A percentile compares a stretch with the other conserved stretches of the same genome.
phyloP scores from a whole-genome alignment of 2,888 invertebrate species.

The Oasisia sp. region DNA sequence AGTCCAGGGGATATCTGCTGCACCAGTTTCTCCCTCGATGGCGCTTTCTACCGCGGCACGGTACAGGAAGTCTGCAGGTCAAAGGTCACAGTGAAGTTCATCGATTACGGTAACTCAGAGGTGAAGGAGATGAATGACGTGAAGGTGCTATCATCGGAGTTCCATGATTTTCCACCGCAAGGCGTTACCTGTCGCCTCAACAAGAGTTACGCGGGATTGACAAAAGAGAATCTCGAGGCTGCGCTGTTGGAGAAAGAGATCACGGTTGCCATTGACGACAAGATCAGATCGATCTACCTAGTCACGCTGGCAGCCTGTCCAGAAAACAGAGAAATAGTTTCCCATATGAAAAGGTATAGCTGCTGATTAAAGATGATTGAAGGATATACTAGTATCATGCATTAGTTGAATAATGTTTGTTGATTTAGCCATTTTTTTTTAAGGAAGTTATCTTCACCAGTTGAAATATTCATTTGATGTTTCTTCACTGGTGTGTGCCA shows the following conservation, averaged over 20 bases:
- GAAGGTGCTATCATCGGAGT: conserved; percentile 43
- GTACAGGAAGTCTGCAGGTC: conserved; percentile 21
- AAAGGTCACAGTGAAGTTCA: conserved; percentile 42
- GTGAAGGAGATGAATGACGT: conserved; percentile 39
- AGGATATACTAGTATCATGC: too few species aligned
- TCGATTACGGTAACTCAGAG: conserved; percentile 58
- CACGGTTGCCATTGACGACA: not conserved
- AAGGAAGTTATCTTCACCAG: not conserved
- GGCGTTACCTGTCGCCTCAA: not conserved
- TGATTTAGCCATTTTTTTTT: not conserved
- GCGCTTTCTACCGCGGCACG: conserved; percentile 53
- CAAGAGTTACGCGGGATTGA: not conserved
- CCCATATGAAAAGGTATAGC: not conserved
- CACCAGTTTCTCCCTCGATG: conserved; percentile 50
- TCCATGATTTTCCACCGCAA: conserved; percentile 32
- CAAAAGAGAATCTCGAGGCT: not conserved
- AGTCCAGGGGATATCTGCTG: conserved; percentile 39
- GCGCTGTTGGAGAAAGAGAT: conserved; percentile 7
- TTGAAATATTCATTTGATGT: not conserved
- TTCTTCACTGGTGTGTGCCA: not conserved
- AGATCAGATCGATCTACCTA: not conserved
- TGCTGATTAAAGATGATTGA: not conserved
- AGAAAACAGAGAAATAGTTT: not conserved
- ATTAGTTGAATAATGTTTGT: not conserved
- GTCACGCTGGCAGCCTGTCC: not conserved